Conservation (phyloP, 2,797 vertebrate species). For the Poecilia velifera region DNA sequence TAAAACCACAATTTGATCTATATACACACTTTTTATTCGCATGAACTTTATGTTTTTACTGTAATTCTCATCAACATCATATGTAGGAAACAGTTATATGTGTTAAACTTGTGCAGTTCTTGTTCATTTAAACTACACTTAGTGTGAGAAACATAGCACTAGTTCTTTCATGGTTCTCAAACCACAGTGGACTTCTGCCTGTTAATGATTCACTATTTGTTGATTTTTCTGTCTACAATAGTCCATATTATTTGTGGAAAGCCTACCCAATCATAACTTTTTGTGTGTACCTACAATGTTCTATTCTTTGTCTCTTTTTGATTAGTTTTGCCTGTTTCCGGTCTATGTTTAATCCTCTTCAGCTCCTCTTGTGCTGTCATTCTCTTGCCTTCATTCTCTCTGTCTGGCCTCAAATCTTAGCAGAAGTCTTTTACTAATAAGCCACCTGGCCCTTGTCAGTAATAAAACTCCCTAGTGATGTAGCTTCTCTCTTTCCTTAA, state of each 20-base stretch:
- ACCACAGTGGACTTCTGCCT: not conserved
- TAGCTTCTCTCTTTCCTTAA: not conserved
- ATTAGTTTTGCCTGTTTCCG: not conserved
- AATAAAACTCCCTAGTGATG: not conserved
- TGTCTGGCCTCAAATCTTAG: not conserved
- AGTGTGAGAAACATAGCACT: not conserved
- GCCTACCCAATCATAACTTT: not conserved
- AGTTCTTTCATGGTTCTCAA: no score
- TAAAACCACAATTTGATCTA: not conserved
- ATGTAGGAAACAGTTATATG: not conserved
- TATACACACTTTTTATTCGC: not conserved
- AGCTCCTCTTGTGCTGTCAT: not conserved
- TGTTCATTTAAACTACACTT: not conserved
- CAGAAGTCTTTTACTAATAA: not conserved
- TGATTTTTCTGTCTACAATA: not conserved
- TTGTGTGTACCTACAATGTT: not conserved
- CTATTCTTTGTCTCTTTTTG: not conserved
- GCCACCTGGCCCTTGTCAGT: not conserved
- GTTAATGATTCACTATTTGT: not conserved
- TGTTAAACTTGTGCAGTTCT: not conserved
- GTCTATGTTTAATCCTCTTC: not conserved
- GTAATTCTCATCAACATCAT: not conserved
- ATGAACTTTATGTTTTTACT: not conserved
- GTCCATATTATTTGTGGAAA: not conserved
- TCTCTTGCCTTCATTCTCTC: not conserved